Conservation (phyloP, 2,797 vertebrate species). For the Chaenodraco wilsoni region DNA sequence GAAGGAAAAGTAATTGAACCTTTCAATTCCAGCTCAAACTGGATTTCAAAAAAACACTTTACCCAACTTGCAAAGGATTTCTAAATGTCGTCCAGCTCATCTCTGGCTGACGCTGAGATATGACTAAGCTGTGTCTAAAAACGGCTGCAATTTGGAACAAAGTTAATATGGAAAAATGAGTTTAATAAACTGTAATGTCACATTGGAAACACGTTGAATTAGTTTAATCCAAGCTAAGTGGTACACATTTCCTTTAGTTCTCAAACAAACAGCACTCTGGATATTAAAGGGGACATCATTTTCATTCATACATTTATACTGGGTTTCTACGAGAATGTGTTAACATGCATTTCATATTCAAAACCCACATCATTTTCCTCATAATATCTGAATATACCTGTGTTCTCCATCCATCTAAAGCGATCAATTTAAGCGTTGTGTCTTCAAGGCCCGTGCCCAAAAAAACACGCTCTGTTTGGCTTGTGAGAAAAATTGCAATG, state of each 20-base stretch:
- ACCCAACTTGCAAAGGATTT: not conserved
- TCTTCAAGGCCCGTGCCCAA: too few species aligned
- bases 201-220: not conserved
- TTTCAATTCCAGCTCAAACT: not conserved
- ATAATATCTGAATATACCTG: too few species aligned
- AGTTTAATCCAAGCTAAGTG: not conserved
- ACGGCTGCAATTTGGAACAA: not conserved
- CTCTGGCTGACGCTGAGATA: not conserved
- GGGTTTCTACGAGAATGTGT: too few species aligned
- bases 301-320: too few species aligned
- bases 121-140: conserved; percentile 4
- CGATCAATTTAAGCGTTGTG: too few species aligned
- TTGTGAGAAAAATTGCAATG: too few species aligned
- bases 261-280: not conserved
- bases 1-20: not conserved
- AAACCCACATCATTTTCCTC: too few species aligned
- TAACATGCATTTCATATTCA: too few species aligned
- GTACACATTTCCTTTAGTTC: not conserved
- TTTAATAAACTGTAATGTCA: not conserved
- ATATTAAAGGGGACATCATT: too few species aligned
- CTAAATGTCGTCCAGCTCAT: conserved; percentile 2
- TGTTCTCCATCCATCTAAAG: too few species aligned
- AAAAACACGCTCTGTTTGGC: too few species aligned
- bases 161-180: not conserved
- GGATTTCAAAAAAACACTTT: conserved; percentile 17